Base-by-base conservation (phyloP, 2,888 invertebrate species). In the Noctua comes region DNA sequence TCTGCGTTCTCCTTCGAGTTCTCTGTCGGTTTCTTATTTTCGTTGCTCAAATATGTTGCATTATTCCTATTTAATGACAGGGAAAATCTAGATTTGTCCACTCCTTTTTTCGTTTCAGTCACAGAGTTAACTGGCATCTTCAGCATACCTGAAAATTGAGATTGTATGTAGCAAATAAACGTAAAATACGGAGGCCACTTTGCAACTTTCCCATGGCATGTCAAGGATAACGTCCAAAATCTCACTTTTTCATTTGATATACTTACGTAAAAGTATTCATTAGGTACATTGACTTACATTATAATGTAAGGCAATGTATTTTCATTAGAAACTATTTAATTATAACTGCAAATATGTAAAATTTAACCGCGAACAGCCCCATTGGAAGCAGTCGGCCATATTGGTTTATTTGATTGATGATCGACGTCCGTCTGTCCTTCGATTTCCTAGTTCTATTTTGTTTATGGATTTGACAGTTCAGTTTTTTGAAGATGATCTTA, bases 101-200 rank as follows among this genome's bases (percentile, higher is more conserved):
- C 94, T 93, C 94, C 93, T 94, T 95, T 95, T 94, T 95, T 96
- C 89, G 93, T 94, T 94, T 95, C 94, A 82, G 93, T 91, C 86
- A 94, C 92, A 93, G 95, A 95, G 91, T 96, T 96, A 94, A 96
- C 95, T 96, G 96, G 97, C 97, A 97, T 97, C 96, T 97, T 97
- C 96, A 96, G 97, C 91, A 95, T 92, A 96, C 96, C 97, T 97
- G 95, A 24, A 93, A 95, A 87, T 84, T 74, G 85, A 86, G 72
- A 78, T 76, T 51, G 65, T 81, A 80, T 69, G 54, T 82, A 83
- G 83, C 59, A 87, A 80, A 79, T 80, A 80, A 4, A 86, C 77
- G 84, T 79, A 84, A 90, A 90, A 90, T 91, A 90, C 87, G 80
- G 88, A 90, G 90, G 90, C 91, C 89, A 91, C 91, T 90, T 88